phyloP scores from a whole-genome alignment of 1,140 invertebrate genomes.

The Sinella curviseta region DNA sequence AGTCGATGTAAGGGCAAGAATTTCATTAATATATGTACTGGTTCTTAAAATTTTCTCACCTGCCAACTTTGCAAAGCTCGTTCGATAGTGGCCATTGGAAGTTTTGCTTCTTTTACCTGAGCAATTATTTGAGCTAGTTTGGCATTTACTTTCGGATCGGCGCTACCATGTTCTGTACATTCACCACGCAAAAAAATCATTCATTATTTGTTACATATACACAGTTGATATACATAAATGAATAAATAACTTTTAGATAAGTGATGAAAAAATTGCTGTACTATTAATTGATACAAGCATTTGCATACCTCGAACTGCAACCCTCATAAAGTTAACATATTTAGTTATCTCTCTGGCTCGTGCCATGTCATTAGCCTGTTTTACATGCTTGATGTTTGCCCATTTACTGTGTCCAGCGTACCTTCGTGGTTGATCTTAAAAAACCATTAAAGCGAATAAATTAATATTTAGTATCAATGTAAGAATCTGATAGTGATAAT shows the following conservation, averaged over 20 bases:
- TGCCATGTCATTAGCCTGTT: conserved; percentile 53
- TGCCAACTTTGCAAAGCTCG: neutral
- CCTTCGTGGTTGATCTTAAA: conserved; percentile 18
- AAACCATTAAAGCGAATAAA: neutral
- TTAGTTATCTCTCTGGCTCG: conserved; percentile 47
- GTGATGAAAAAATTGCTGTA: neutral
- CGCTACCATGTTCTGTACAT: conserved; percentile 34
- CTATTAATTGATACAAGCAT: neutral
- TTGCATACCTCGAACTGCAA: conserved; percentile 35
- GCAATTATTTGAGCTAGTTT: conserved; percentile 34
- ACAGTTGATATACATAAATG: no score
- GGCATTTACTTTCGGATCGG: conserved; percentile 38
- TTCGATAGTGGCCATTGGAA: conserved; percentile 34
- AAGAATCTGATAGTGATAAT: no score
- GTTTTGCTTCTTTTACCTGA: conserved; percentile 29
- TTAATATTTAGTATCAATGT: neutral
- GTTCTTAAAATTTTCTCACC: neutral
- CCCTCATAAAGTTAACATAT: conserved; percentile 30
- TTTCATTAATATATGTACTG: neutral
- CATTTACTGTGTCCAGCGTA: conserved; percentile 56
- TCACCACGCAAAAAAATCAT: neutral
- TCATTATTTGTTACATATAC: no score
- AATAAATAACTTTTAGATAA: no score
- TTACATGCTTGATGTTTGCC: conserved; percentile 56
- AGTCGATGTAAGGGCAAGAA: no score